These are phyloP conservation scores for Phrynocephalus guinanensis DNA, from an alignment of 2,797 vertebrate genomes.

Conservation along the genomic window DNA sequence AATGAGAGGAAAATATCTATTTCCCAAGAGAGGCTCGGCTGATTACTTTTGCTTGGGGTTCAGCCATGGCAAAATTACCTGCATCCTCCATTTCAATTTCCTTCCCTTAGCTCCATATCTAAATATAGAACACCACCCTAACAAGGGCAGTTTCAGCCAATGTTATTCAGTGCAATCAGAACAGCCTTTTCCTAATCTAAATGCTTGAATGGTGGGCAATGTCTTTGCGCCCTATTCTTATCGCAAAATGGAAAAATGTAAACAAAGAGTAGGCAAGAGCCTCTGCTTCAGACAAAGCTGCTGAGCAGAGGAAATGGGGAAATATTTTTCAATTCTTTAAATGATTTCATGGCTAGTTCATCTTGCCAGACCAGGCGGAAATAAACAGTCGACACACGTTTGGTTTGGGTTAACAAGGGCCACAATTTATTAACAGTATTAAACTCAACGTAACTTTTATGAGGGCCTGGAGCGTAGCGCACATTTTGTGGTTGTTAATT, in stretches of 20 bases:
- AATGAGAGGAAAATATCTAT: neutral
- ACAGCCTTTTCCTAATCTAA: neutral
- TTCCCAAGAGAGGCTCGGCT: neutral
- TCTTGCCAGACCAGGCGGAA: no score
- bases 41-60: slow-evolving; percentile 9
- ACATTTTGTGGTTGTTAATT: no score
- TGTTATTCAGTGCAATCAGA: neutral
- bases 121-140: neutral
- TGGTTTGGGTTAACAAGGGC: no score
- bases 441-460: no score
- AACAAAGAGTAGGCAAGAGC: neutral
- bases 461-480: no score
- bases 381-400: no score
- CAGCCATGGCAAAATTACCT: neutral
- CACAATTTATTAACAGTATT: no score
- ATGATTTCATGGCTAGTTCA: neutral
- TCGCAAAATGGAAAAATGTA: neutral
- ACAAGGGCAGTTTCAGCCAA: neutral
- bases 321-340: neutral
- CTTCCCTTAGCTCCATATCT: neutral
- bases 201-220: neutral
- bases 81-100: slow-evolving; percentile 23
- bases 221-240: accelerated
- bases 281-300: neutral
- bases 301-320: neutral